These are phyloP conservation scores for Camelus bactrianus DNA, from an alignment of 2,113 vertebrate genomes.

Conservation along the genomic window DNA sequence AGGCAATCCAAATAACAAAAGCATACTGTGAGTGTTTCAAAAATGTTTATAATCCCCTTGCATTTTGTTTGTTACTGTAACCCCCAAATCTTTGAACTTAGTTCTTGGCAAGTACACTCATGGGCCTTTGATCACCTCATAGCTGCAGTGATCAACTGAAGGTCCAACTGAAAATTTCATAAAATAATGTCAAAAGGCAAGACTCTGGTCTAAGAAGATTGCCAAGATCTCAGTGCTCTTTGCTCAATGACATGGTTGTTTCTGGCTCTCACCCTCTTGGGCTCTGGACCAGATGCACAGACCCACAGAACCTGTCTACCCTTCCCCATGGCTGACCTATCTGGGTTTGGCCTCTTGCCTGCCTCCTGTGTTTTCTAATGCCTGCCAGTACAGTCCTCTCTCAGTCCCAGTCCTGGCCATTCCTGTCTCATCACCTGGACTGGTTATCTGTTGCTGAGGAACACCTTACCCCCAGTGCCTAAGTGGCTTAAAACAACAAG, in stretches of 20 bases:
- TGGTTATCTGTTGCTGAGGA: background rate
- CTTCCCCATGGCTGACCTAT: background rate
- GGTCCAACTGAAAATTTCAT: background rate
- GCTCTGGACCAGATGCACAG: background rate
- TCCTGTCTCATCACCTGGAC: background rate
- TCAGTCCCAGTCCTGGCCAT: too few species aligned
- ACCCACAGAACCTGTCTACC: background rate
- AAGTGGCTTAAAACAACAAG: background rate
- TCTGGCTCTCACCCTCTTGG: background rate
- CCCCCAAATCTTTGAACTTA: background rate
- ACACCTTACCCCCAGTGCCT: background rate
- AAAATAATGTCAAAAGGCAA: background rate
- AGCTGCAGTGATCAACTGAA: background rate
- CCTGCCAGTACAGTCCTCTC: background rate
- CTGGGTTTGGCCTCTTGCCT: background rate
- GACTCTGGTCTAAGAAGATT: background rate
- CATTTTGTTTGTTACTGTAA: background rate
- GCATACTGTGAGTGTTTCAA: background rate
- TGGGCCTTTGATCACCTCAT: background rate
- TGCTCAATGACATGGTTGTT: background rate
- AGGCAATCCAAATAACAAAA: conserved; percentile 21
- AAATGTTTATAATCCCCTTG: background rate
- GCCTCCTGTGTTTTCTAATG: background rate
- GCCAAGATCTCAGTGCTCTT: background rate
- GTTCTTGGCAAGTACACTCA: background rate